Percentiles rank a stretch among this genome's conserved stretches.
These are phyloP conservation scores for Acanthiza pusilla DNA, from an alignment of 2,797 vertebrate genomes.

Conservation along the genomic window DNA sequence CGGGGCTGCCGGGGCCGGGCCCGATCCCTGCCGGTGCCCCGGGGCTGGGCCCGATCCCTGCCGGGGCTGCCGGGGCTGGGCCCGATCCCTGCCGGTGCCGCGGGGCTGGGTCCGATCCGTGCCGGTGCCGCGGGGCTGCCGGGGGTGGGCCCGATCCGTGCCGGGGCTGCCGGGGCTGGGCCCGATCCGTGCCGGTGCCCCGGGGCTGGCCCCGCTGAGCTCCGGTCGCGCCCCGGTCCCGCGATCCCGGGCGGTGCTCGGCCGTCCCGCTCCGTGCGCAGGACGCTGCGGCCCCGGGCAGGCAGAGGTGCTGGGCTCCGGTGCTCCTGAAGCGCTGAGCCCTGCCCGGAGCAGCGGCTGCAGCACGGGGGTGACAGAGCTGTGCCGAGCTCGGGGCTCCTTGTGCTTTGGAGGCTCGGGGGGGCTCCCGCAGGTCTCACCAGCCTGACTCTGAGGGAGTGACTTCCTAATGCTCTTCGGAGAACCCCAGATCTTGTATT, in stretches of 20 bases:
- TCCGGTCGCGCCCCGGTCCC: no score
- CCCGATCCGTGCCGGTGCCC: no score
- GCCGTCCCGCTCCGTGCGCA: no score
- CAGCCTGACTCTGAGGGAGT: neutral
- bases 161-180: no score
- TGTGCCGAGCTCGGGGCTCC: rapidly evolving
- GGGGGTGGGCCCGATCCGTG: neutral
- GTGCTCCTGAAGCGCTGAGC: neutral
- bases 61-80: neutral
- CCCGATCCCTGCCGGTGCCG: no score
- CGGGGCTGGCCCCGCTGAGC: no score
- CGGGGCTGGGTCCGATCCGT: no score
- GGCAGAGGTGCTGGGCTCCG: neutral
- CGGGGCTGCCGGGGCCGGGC: no score
- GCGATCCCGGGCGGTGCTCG: neutral
- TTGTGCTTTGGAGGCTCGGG: rapidly evolving
- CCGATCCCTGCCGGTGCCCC: no score
- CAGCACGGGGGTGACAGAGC: neutral
- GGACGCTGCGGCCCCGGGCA: neutral
- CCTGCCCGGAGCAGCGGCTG: neutral
- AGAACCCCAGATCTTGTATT: neutral
- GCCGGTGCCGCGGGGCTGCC: no score
- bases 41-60: neutral
- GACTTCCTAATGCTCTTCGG: neutral
- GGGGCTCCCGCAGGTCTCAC: neutral